Evolutionary conservation across 2,888 invertebrate species (phyloP), one percentile per base, ranked within the genome.

Genomic region (Trisateles emortualis): DNA sequence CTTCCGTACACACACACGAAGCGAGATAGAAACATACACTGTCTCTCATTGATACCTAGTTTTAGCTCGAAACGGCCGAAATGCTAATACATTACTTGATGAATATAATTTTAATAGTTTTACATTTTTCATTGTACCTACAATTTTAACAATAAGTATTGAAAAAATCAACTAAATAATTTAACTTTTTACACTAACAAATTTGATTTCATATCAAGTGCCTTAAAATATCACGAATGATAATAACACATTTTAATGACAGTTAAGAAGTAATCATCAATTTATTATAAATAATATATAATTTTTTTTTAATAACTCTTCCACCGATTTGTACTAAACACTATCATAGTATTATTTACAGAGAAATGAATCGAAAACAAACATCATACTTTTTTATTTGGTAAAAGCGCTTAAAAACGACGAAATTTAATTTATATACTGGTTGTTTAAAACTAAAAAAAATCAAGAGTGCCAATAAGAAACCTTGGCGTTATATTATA

Each of bases 281-380:
- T 68, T n/a, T 58, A 67, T 72, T 69, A 76, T 73, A 81, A 78
- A 78, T 78, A 78, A 74, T 78, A 68, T 70, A 66, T 72, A 70
- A 71, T 64, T 71, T 69, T 62, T 55, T 62, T n/a, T n/a, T n/a
- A n/a, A 59, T 60, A 78, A 76, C 76, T 82, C 88, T 86, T 88
- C 85, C 87, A 90, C 88, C 88, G 82, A 84, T 81, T 91, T 92
- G 90, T 89, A 91, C 91, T 90, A 91, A 90, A 86, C 80, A 78
- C 89, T 90, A 84, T 77, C 55, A 75, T 71, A 69, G 73, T 80
- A 78, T 90, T n/a, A 90, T 90, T 85, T 89, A 91, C 89, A 90
- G 63, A 76, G 78, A 84, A 83, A 77, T 74, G 78, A 81, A 79
- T 64, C 52, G 65, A 81, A 82, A 83, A 68, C 57, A 74, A 79